Base-by-base conservation (phyloP, 1,140 invertebrate species). In the Aricia agestis region DNA sequence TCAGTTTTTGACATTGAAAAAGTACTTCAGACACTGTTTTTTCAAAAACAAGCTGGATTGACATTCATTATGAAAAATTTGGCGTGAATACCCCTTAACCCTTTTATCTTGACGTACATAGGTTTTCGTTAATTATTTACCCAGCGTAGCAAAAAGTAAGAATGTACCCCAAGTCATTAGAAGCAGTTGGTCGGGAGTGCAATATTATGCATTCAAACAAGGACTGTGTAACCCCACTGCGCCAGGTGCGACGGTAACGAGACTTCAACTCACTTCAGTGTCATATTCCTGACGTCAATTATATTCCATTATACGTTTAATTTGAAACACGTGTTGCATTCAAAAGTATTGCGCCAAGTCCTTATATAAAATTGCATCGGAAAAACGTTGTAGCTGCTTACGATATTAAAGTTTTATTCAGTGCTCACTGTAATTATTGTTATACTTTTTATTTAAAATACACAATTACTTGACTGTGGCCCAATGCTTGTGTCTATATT, bases 171-270 rank as follows among this genome's bases (percentile, higher is more conserved):
- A 63, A 63, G 59, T 63, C 59, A 63, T 63, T 63, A 19, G 59
- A 63, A 19, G 59, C 59, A 63, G 59, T 68, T 42, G 71, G 17
- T 13, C 17, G 58, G 45, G 66, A 74, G 71, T 19, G 36, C 17
- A 71, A 66, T 68, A 72, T 75, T 76, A 74, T 76, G 71, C 73
- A 78, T 73, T 71, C 65, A 67, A 74, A 69, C 32, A 71, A 75
- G 71, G 63, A 67, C n/a, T n/a, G 57, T 61, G 57, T 75, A 57
- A 75, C 57, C 42, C 19, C 58, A 36, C 42, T 61, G 32, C 71
- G 68, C 66, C 74, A 78, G 77, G 73, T 78, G 74, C 67, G 70
- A 67, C 71, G 72, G 65, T 78, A 78, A 78, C 75, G 76, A 75
- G 74, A 74, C 70, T 78, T 74, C 71, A 71, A 70, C 59, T 71